Percentiles rank a stretch among this genome's conserved stretches.
phyloP scores from a whole-genome alignment of 2,797 vertebrate genomes.

The Onychomys leucogaster region DNA sequence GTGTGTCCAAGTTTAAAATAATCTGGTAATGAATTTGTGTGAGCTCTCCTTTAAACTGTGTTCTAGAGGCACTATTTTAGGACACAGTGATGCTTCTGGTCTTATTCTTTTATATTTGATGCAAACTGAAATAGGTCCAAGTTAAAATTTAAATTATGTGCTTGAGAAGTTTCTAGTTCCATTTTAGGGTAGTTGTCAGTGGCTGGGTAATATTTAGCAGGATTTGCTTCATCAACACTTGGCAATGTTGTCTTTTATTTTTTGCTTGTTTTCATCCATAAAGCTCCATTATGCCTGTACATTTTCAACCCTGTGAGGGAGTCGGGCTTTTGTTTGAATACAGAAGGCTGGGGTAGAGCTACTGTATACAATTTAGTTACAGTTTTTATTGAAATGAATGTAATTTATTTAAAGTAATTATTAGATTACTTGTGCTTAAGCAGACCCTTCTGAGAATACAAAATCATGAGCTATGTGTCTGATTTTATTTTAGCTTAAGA shows the following conservation, averaged over 20 bases:
- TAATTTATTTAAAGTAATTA: slow-evolving; percentile 55
- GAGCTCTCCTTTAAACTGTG: neutral
- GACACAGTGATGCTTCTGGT: neutral
- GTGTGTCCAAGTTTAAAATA: slow-evolving; percentile 33
- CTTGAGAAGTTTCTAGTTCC: slow-evolving; percentile 20
- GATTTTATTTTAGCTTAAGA: slow-evolving; percentile 94
- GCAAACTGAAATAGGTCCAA: slow-evolving; percentile 40
- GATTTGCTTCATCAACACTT: slow-evolving; percentile 40
- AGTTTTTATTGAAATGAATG: slow-evolving; percentile 42
- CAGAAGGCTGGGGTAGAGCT: neutral
- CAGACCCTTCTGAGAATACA: slow-evolving; percentile 10
- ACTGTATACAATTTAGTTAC: neutral
- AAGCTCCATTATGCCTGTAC: slow-evolving; percentile 32
- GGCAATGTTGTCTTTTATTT: slow-evolving; percentile 32
- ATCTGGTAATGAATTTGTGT: slow-evolving; percentile 15
- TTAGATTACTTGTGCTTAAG: slow-evolving; percentile 51
- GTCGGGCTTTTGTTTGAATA: slow-evolving; percentile 49
- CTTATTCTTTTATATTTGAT: slow-evolving; percentile 29
- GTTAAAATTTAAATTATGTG: slow-evolving; percentile 48
- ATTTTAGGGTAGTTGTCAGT: slow-evolving; percentile 5
- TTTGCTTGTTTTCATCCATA: slow-evolving; percentile 62
- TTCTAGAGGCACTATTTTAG: neutral
- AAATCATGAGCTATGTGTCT: slow-evolving; percentile 31
- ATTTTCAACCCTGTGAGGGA: slow-evolving; percentile 28
- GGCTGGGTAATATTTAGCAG: slow-evolving; percentile 18